Evolutionary conservation across 2,113 vertebrate species (phyloP).

Genomic region (Danionella cerebrum): DNA sequence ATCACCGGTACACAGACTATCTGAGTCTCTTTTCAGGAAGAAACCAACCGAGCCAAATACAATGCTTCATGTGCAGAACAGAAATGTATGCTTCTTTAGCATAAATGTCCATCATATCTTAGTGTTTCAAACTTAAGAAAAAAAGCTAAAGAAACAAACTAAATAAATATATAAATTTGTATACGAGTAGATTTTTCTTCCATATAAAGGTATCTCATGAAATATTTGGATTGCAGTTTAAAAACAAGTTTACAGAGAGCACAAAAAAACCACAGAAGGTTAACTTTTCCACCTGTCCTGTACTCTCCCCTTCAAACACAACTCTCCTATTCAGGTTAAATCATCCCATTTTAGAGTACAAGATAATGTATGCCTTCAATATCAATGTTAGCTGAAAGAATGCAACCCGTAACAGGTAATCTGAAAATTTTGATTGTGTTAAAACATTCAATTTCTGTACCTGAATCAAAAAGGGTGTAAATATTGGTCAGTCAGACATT

Average conservation of each 20-base stretch:
- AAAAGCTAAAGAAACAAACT: neutral
- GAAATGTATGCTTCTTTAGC: conserved; percentile 54
- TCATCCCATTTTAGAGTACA: neutral
- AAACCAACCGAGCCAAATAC: conserved; percentile 25
- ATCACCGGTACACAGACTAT: conserved; percentile 38
- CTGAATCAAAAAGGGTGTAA: conserved; percentile 54
- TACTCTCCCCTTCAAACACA: conserved; percentile 46
- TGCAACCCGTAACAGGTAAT: neutral
- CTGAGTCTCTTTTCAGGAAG: neutral
- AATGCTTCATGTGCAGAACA: conserved; percentile 32
- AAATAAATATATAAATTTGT: conserved; percentile 37
- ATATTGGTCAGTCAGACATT: conserved; percentile 63
- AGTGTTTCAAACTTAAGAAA: conserved; percentile 39
- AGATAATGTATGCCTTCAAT: conserved; percentile 3
- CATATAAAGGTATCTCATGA: conserved; percentile 50
- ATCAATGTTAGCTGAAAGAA: neutral
- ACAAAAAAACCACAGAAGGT: conserved; percentile 49
- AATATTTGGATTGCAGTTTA: conserved; percentile 49
- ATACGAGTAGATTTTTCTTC: conserved; percentile 45
- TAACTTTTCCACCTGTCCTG: conserved; percentile 62
- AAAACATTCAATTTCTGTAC: conserved; percentile 28
- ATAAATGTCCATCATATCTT: conserved; percentile 27
- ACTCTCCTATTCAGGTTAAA: no score
- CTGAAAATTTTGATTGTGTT: neutral
- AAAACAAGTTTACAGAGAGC: conserved; percentile 40